These are phyloP conservation scores for Gallinago stenura DNA, from an alignment of 2,797 vertebrate species.

Conservation along the genomic window DNA sequence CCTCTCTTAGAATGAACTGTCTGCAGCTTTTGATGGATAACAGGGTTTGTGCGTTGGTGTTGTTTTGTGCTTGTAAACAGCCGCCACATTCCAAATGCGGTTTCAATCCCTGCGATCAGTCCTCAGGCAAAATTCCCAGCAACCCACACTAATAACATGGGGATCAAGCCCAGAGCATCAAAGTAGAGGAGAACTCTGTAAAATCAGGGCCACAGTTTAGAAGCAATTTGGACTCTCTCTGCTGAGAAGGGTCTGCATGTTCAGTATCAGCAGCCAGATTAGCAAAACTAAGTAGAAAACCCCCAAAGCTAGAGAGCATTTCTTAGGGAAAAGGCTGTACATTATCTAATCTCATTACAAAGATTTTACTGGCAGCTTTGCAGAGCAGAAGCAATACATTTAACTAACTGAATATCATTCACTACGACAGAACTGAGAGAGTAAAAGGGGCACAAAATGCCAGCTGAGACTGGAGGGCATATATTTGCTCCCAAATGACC, in stretches of 20 bases:
- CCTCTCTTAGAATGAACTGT: neutral
- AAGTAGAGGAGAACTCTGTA: neutral
- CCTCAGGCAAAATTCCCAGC: neutral
- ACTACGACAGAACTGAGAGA: constrained; percentile 57
- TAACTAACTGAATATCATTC: constrained; percentile 48
- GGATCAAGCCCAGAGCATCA: neutral
- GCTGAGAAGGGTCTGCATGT: neutral
- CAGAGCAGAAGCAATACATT: constrained; percentile 44
- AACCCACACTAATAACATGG: rapidly evolving
- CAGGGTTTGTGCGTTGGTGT: neutral
- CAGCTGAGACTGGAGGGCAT: constrained; percentile 63
- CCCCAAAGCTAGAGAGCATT: constrained; percentile 46
- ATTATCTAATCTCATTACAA: constrained; percentile 54
- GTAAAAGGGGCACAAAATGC: constrained; percentile 62
- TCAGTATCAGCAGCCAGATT: constrained; percentile 14
- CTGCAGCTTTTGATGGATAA: neutral
- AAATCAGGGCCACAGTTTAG: neutral
- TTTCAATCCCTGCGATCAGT: neutral
- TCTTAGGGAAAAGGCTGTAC: constrained; percentile 10
- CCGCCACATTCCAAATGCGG: neutral
- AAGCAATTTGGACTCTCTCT: neutral
- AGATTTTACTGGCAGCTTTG: constrained; percentile 42
- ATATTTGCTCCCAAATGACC: constrained; percentile 34
- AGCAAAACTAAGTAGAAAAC: constrained; percentile 31
- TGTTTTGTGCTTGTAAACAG: neutral